Evolutionary conservation across 2,113 vertebrate genomes (phyloP).

Genomic region (Bombycilla garrulus): DNA sequence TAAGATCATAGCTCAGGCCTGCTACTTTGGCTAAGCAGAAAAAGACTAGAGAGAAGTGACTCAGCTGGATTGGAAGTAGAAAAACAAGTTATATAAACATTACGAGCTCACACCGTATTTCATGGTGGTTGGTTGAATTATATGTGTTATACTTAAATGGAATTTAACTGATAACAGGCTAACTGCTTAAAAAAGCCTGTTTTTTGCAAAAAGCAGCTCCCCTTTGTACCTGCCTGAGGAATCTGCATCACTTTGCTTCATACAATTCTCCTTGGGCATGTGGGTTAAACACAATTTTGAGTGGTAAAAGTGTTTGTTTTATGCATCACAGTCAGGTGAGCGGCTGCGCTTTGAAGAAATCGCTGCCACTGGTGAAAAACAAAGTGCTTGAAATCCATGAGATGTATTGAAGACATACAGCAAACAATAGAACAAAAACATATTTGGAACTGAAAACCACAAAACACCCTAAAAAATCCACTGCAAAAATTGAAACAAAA

Average conservation of each 20-base stretch:
- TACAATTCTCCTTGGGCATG: background rate
- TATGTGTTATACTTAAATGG: too few species aligned
- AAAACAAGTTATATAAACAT: too few species aligned
- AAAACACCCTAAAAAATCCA: background rate
- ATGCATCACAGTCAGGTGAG: background rate
- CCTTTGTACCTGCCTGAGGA: background rate
- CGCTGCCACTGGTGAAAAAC: background rate
- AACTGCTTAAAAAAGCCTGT: background rate
- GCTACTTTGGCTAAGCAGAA: background rate
- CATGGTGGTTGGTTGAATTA: background rate
- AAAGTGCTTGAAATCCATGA: background rate
- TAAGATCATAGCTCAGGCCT: background rate
- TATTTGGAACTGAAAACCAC: accelerated
- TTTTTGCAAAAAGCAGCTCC: background rate
- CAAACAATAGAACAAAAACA: background rate
- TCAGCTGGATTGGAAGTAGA: background rate
- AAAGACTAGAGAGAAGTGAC: too few species aligned
- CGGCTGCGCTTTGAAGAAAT: background rate
- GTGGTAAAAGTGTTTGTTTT: background rate
- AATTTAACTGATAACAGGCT: background rate
- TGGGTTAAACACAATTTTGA: background rate
- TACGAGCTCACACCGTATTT: accelerated
- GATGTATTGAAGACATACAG: background rate
- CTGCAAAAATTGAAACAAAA: background rate
- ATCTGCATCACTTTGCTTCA: background rate